Conservation (phyloP, 2,888 invertebrate species). For the Tillus elongatus region DNA sequence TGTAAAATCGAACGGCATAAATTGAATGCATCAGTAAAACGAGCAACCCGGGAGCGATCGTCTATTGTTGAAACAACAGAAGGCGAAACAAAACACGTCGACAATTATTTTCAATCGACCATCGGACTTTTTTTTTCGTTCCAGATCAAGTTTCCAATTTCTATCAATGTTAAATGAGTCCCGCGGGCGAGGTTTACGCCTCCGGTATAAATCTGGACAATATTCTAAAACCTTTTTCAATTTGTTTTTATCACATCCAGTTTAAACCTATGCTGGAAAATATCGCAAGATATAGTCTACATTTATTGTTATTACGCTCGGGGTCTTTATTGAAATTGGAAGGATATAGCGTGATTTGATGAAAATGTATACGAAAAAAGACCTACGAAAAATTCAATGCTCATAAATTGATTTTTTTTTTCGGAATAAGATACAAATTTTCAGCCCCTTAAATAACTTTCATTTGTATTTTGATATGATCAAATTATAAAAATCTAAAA, state of each 20-base stretch:
- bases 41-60: conserved; percentile 40
- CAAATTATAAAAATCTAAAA: too few species aligned
- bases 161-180: conserved; percentile 32
- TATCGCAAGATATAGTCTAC: too few species aligned
- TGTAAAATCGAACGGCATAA: conserved; percentile 34
- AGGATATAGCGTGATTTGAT: too few species aligned
- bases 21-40: conserved; percentile 41
- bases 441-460: too few species aligned
- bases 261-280: too few species aligned
- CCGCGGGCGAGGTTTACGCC: conserved; percentile 33
- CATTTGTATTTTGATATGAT: too few species aligned
- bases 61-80: conserved; percentile 31
- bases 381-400: too few species aligned
- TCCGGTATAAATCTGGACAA: conserved; percentile 35
- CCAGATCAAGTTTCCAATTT: conserved; percentile 30
- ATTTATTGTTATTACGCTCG: too few species aligned
- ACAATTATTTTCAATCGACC: conserved; percentile 43
- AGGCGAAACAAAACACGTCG: conserved; percentile 36
- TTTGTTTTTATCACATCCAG: conserved; percentile 32
- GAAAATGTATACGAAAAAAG: too few species aligned
- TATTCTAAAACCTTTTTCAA: conserved; percentile 34
- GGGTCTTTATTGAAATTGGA: too few species aligned
- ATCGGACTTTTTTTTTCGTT: conserved; percentile 28
- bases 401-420: too few species aligned
- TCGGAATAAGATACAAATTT: too few species aligned